Conservation (phyloP, 2,113 vertebrate species). For the Toxotes jaculatrix region DNA sequence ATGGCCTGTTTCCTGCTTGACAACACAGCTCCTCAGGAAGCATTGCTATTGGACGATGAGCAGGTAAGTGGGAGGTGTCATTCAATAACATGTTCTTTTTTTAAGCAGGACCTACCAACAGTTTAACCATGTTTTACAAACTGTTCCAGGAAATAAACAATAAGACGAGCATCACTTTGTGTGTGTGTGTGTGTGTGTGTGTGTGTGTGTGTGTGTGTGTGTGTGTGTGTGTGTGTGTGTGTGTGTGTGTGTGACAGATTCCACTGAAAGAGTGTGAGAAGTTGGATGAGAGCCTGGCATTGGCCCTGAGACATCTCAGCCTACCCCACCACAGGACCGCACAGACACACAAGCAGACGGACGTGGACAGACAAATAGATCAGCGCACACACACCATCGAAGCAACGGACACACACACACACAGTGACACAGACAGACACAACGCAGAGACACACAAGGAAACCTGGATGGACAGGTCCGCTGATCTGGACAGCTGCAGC, state of each 20-base stretch:
- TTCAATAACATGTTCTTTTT: not conserved
- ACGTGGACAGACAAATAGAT: not conserved
- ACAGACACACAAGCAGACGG: not conserved
- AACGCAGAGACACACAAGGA: not conserved
- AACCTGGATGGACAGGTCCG: not conserved
- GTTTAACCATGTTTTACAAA: not conserved
- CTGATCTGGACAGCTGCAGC: not conserved
- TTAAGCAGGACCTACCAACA: not conserved
- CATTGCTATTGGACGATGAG: constrained; percentile 84
- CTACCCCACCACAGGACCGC: constrained; percentile 85
- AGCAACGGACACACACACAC: not conserved
- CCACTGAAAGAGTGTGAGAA: constrained; percentile 84
- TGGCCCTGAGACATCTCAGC: constrained; percentile 88
- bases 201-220: constrained; percentile 45
- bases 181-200: rapidly evolving
- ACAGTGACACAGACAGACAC: not conserved
- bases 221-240: not conserved
- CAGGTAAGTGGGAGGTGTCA: constrained; percentile 27
- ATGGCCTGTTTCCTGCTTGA: constrained; percentile 89
- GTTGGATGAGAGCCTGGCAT: constrained; percentile 86
- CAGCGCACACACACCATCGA: not conserved
- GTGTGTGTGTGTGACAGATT: constrained; percentile 73
- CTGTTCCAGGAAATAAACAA: not conserved
- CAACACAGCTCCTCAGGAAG: constrained; percentile 86
- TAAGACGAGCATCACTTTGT: not conserved